phyloP scores from a whole-genome alignment of 92 coral and sea anemone species.

The Actinostola sp. region DNA sequence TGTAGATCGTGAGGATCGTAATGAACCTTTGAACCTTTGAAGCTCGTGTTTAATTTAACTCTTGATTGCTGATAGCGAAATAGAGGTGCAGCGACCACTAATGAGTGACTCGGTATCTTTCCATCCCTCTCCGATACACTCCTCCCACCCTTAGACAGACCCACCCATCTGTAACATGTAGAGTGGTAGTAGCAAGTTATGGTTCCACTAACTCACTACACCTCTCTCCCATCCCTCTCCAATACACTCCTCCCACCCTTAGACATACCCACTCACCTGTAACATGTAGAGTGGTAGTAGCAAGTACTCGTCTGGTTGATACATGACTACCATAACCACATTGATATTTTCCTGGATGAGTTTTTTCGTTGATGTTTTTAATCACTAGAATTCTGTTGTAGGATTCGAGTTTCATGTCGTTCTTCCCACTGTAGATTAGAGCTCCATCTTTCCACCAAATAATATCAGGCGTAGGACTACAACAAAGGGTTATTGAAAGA shows the following conservation, averaged over 20 bases:
- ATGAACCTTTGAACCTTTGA: too few relatives aligned
- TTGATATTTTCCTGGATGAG: constrained; percentile 11
- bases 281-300: constrained; percentile 7
- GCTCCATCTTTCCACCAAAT: constrained; percentile 23
- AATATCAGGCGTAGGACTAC: constrained; percentile 27
- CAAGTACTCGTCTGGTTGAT: neutral
- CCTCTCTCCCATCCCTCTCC: too few relatives aligned
- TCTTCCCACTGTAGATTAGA: constrained; percentile 7
- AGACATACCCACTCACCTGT: too few relatives aligned
- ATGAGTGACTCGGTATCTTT: too few relatives aligned
- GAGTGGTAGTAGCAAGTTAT: constrained; percentile 10
- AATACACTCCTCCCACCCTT: too few relatives aligned
- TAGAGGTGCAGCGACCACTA: too few relatives aligned
- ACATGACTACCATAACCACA: constrained; percentile 4
- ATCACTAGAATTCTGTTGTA: constrained; percentile 23
- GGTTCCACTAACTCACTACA: too few relatives aligned
- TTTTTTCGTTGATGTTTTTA: constrained; percentile 10
- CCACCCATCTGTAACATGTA: constrained; percentile 17
- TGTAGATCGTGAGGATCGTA: too few relatives aligned
- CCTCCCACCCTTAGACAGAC: too few relatives aligned
- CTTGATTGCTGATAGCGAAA: too few relatives aligned
- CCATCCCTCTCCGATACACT: too few relatives aligned
- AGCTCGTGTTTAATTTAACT: too few relatives aligned
- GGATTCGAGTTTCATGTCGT: constrained; percentile 17
- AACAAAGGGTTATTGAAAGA: neutral